These are phyloP conservation scores for Phalacrocorax carbo DNA, from an alignment of 2,113 vertebrate genomes.

Conservation along the genomic window DNA sequence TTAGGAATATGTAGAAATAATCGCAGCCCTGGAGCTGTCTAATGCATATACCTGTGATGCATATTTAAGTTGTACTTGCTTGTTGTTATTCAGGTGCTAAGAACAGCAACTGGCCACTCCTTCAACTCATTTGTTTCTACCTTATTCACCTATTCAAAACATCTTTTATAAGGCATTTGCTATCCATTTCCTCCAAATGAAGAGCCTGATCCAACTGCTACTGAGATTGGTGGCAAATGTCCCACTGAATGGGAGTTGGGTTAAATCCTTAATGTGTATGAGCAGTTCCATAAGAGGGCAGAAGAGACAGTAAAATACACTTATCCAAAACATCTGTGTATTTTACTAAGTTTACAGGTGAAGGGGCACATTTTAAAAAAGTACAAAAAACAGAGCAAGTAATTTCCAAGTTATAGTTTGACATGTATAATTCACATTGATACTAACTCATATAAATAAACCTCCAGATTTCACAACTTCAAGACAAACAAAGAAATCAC, in stretches of 20 bases:
- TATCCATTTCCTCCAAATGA: neutral
- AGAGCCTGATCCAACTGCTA: neutral
- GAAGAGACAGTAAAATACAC: constrained; percentile 28
- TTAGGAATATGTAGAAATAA: neutral
- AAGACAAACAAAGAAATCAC: neutral
- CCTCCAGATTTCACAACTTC: neutral
- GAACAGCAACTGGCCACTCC: neutral
- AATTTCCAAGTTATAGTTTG: neutral
- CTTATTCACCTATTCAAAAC: neutral
- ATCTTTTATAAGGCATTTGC: neutral
- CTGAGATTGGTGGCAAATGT: neutral
- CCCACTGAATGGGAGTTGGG: neutral
- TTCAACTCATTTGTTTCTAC: neutral
- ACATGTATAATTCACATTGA: neutral
- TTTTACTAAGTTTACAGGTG: neutral
- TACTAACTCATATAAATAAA: neutral
- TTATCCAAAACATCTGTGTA: neutral
- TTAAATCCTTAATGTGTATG: neutral
- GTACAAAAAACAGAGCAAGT: neutral
- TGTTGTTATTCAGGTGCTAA: neutral
- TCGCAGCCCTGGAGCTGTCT: neutral
- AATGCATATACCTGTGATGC: too few species aligned
- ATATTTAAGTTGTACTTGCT: neutral
- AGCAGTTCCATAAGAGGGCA: constrained; percentile 38
- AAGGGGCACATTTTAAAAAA: neutral